These are phyloP conservation scores for Platyscapa corneri DNA, from an alignment of 1,140 invertebrate species.

Conservation along the genomic window DNA sequence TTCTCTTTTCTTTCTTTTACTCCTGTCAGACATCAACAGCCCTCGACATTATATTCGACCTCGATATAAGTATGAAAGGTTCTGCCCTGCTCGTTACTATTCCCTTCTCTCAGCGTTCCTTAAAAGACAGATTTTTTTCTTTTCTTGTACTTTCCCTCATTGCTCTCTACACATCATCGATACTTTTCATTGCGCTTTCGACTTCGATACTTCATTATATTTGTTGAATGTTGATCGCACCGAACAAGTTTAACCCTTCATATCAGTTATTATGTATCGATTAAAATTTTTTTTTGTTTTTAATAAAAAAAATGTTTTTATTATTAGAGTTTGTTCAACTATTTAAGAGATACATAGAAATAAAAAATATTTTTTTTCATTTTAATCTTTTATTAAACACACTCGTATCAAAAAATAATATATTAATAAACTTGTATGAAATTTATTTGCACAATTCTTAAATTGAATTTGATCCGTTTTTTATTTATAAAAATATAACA, in stretches of 20 bases:
- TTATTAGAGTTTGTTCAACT: no score
- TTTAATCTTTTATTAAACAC: no score
- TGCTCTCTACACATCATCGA: not conserved
- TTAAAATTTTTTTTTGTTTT: no score
- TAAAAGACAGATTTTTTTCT: slow-evolving; percentile 22
- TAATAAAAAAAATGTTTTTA: no score
- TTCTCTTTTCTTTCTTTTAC: not conserved
- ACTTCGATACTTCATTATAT: slow-evolving; percentile 23
- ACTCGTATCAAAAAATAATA: no score
- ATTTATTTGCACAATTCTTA: no score
- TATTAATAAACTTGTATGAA: no score
- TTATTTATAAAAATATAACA: no score
- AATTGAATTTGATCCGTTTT: no score
- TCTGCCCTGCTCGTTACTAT: slow-evolving; percentile 6
- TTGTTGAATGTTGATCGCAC: not conserved
- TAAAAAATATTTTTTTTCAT: no score
- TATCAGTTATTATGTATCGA: no score
- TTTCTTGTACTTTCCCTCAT: not conserved
- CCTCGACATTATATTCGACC: slow-evolving; percentile 23
- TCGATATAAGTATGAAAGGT: slow-evolving; percentile 17
- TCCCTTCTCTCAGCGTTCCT: not conserved
- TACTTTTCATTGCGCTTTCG: not conserved
- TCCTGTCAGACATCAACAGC: not conserved
- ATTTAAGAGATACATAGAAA: no score
- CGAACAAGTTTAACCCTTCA: not conserved